phyloP scores from a whole-genome alignment of 1,140 invertebrate species.

The Oryctes rhinoceros region DNA sequence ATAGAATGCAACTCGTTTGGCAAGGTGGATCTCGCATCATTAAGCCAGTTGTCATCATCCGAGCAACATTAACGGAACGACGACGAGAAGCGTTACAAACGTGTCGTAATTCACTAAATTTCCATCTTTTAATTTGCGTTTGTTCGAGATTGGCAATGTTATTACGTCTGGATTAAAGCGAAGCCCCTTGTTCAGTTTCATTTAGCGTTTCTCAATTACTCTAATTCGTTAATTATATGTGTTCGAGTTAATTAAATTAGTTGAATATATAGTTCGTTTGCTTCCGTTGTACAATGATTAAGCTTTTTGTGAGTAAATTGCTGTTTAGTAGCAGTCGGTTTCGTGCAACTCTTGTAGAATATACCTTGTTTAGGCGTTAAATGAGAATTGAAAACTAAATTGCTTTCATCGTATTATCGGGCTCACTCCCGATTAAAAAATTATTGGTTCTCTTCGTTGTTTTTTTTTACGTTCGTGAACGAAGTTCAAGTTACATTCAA shows the following conservation, averaged over 20 bases:
- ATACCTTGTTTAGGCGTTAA: too few species aligned
- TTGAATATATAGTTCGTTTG: neutral
- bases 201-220: neutral
- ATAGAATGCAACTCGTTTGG: constrained; percentile 14
- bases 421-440: too few species aligned
- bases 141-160: neutral
- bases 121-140: neutral
- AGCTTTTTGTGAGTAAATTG: neutral
- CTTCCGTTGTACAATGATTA: neutral
- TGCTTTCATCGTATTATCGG: too few species aligned
- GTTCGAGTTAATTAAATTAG: neutral
- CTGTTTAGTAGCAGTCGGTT: too few species aligned
- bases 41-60: constrained; percentile 1
- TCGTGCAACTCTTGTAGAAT: too few species aligned
- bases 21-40: constrained; percentile 2
- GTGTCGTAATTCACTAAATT: neutral
- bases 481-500: too few species aligned
- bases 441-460: too few species aligned
- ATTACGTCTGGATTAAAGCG: neutral
- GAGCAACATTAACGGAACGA: neutral
- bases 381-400: too few species aligned
- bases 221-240: neutral
- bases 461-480: too few species aligned
- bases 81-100: neutral
- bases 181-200: neutral